These are phyloP conservation scores for Ciconia maguari DNA, from an alignment of 2,113 vertebrate species.

Conservation along the genomic window DNA sequence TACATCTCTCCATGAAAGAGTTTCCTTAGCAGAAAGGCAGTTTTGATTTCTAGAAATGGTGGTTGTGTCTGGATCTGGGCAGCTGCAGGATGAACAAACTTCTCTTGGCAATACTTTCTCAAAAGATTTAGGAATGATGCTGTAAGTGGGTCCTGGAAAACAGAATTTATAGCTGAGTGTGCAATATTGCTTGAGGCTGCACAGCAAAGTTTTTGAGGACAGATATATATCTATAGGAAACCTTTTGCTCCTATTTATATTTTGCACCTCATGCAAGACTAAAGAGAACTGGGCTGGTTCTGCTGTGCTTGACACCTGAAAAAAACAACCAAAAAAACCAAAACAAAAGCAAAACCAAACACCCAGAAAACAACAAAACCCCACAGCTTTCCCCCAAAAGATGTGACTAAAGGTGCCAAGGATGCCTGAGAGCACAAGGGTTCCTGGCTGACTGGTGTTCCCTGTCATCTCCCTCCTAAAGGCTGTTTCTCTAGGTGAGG, in stretches of 20 bases:
- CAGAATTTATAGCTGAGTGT: not conserved
- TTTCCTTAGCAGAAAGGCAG: not conserved
- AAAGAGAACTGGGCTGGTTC: not conserved
- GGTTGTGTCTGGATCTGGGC: not conserved
- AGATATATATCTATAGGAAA: not conserved
- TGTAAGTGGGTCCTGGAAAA: not conserved
- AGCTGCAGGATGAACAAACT: not conserved
- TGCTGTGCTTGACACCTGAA: not conserved
- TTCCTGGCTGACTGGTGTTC: not conserved
- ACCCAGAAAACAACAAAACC: not conserved
- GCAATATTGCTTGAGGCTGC: not conserved
- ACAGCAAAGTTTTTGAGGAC: not conserved
- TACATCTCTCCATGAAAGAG: rapidly evolving
- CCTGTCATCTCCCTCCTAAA: not conserved
- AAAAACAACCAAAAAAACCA: too few relatives aligned
- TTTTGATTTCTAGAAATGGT: not conserved
- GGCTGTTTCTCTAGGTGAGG: not conserved
- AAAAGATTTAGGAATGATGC: not conserved
- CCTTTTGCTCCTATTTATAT: not conserved
- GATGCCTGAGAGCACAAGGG: not conserved
- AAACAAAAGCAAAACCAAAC: not conserved
- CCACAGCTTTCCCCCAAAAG: not conserved
- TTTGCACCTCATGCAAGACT: not conserved
- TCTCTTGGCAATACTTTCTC: not conserved
- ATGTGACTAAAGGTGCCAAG: not conserved